A percentile compares a stretch with the other conserved stretches of the same genome.
phyloP scores from a whole-genome alignment of 2,113 vertebrate genomes.

The Pyrgilauda ruficollis region DNA sequence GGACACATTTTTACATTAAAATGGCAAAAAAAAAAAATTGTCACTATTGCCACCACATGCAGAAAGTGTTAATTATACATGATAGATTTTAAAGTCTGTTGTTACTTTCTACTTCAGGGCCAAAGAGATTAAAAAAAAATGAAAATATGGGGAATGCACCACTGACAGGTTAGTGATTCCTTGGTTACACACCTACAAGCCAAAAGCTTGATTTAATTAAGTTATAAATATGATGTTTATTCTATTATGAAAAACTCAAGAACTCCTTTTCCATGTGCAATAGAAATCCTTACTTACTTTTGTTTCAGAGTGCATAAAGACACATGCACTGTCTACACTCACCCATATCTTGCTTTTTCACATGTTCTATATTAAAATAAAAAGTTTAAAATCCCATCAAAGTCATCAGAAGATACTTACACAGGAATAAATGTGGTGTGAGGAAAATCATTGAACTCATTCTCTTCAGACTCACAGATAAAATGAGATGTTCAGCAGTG shows the following conservation, averaged over 20 bases:
- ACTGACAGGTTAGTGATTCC: background rate
- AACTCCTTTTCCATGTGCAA: background rate
- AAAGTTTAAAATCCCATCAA: background rate
- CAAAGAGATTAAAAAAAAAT: background rate
- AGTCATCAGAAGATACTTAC: background rate
- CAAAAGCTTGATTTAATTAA: background rate
- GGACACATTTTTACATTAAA: background rate
- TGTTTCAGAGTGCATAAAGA: background rate
- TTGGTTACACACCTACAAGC: background rate
- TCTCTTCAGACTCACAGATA: background rate
- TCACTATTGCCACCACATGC: background rate
- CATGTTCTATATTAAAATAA: background rate
- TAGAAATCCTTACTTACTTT: background rate
- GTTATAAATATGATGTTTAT: background rate
- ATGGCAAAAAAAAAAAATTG: background rate
- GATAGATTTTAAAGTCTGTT: background rate
- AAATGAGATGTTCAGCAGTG: background rate
- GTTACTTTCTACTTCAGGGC: background rate
- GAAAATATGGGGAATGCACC: background rate
- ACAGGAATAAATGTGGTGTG: background rate
- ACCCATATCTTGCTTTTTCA: background rate
- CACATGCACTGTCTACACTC: background rate
- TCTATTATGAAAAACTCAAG: background rate
- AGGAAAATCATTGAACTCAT: background rate
- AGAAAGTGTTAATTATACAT: background rate